A percentile compares a stretch with the other conserved stretches of the same genome.
These are phyloP conservation scores for Gymnarchus niloticus DNA, from an alignment of 2,113 vertebrate species.

Conservation along the genomic window DNA sequence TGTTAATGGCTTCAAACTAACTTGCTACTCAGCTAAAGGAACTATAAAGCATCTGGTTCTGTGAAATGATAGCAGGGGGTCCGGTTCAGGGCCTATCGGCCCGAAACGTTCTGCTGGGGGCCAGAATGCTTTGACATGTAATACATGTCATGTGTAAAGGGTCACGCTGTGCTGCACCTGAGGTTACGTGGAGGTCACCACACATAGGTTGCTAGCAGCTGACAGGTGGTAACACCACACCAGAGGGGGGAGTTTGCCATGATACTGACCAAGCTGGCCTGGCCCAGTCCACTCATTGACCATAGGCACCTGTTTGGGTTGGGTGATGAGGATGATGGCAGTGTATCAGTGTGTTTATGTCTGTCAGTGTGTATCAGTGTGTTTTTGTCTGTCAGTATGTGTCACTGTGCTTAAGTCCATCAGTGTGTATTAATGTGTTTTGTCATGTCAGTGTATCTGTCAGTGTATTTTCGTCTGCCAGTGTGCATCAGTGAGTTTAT, in stretches of 20 bases:
- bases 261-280: too few relatives aligned
- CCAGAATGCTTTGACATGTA: background rate
- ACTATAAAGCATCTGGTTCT: background rate
- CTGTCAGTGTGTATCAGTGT: background rate
- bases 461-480: background rate
- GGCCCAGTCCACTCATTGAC: background rate
- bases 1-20: background rate
- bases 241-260: background rate
- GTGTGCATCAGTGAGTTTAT: background rate
- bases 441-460: background rate
- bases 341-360: background rate
- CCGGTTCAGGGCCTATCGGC: background rate
- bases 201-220: background rate
- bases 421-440: too few relatives aligned
- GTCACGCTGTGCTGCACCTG: background rate
- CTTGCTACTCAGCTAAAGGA: background rate
- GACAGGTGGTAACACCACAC: background rate
- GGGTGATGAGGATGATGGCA: too few relatives aligned
- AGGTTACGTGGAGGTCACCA: background rate
- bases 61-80: background rate
- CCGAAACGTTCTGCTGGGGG: background rate
- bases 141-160: background rate
- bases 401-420: constrained; percentile 24
- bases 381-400: background rate
- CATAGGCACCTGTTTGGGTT: too few relatives aligned